Conservation (phyloP, 2,797 vertebrate species). For the Decapterus maruadsi region DNA sequence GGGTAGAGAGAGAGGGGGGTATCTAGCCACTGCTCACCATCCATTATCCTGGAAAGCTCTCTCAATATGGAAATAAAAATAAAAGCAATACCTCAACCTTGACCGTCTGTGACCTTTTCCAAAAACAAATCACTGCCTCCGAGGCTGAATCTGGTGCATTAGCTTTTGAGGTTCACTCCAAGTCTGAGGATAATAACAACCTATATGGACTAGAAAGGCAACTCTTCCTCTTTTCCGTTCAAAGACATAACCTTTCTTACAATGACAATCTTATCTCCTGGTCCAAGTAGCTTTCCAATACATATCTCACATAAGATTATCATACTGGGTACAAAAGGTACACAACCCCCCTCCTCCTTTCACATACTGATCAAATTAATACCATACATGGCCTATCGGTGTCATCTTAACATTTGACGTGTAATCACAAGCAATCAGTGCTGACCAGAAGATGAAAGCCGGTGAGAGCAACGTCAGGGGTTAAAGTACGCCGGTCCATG, state of each 20-base stretch:
- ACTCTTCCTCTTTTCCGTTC: background rate
- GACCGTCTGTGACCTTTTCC: background rate
- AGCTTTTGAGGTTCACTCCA: background rate
- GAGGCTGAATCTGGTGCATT: background rate
- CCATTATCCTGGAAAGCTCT: conserved; percentile 18
- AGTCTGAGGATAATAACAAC: background rate
- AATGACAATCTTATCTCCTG: conserved; percentile 29
- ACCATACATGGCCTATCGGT: background rate
- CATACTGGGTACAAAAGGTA: background rate
- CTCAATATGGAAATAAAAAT: conserved; percentile 20
- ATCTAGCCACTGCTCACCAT: background rate
- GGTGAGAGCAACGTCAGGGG: background rate
- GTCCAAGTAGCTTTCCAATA: background rate
- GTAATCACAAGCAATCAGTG: background rate
- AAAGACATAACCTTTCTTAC: background rate
- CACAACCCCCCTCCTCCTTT: background rate
- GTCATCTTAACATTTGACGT: conserved; percentile 2
- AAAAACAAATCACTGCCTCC: conserved; percentile 17
- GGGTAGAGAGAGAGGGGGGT: background rate
- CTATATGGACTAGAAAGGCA: background rate
- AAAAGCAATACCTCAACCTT: background rate
- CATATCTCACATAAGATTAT: background rate
- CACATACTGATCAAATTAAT: background rate
- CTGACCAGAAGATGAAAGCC: background rate
- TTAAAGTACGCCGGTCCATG: conserved; percentile 58